A percentile compares a stretch with the other conserved stretches of the same genome.
Evolutionary conservation across 2,888 invertebrate species (phyloP).

Genomic region (Urechis unicinctus): DNA sequence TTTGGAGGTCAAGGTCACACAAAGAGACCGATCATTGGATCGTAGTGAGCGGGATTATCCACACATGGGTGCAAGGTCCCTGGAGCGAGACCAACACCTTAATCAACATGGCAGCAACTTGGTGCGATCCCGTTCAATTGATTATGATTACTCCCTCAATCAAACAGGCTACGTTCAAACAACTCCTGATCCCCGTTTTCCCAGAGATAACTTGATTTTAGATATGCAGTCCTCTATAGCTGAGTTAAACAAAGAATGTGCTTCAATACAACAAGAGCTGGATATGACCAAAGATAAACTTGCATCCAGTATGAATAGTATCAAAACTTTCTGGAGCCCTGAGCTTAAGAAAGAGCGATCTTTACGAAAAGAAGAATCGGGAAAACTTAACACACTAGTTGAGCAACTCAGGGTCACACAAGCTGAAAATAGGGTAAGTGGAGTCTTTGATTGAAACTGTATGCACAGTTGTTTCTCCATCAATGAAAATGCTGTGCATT

Average conservation of each 20-base stretch:
- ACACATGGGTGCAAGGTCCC: conserved; percentile 44
- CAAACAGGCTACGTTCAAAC: conserved; percentile 14
- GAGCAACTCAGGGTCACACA: conserved; percentile 73
- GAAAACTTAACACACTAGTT: conserved; percentile 91
- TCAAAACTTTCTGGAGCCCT: conserved; percentile 99
- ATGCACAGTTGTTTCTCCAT: too few species aligned
- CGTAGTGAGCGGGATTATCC: conserved; percentile 55
- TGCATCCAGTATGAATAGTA: conserved; percentile 98
- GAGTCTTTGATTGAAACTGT: background rate
- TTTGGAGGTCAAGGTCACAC: conserved; percentile 50
- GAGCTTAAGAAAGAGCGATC: conserved; percentile 98
- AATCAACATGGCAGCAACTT: conserved; percentile 24
- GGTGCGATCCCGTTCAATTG: conserved; percentile 33
- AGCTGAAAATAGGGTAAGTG: conserved; percentile 14
- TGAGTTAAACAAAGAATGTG: conserved; percentile 87
- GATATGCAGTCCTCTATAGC: conserved; percentile 69
- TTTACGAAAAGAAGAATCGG: conserved; percentile 92
- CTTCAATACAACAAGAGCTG: conserved; percentile 57
- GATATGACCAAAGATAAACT: conserved; percentile 88
- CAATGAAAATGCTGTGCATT: too few species aligned
- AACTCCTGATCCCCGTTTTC: conserved; percentile 7
- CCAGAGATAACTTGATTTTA: conserved; percentile 42
- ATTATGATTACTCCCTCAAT: conserved; percentile 21
- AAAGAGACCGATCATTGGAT: conserved; percentile 58
- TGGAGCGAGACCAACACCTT: conserved; percentile 36